Evolutionary conservation across 2,113 vertebrate genomes (phyloP).

Genomic region (Sapajus apella): DNA sequence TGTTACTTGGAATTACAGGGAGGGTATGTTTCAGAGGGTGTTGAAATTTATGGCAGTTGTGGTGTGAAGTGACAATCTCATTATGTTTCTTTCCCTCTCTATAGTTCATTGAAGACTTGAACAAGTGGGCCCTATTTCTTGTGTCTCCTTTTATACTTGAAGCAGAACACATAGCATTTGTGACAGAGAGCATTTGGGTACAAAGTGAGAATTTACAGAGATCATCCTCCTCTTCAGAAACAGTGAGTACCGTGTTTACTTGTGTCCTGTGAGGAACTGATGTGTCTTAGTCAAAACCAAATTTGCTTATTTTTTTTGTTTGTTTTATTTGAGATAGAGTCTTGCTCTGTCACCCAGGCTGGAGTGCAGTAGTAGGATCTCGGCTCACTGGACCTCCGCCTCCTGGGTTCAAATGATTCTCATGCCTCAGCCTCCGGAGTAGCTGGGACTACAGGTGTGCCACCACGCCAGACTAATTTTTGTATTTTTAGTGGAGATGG

Average conservation of each 20-base stretch:
- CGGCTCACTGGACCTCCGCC: too few relatives aligned
- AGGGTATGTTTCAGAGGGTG: background rate
- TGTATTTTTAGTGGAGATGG: too few relatives aligned
- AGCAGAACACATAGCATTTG: constrained; percentile 90
- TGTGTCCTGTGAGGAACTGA: background rate
- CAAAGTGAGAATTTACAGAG: constrained; percentile 67
- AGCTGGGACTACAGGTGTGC: too few relatives aligned
- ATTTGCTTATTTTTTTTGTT: background rate
- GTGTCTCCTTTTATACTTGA: constrained; percentile 83
- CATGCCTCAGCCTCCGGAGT: too few relatives aligned
- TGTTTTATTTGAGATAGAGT: too few relatives aligned
- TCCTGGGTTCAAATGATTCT: too few relatives aligned
- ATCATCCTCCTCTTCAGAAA: constrained; percentile 77
- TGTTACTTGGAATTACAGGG: background rate
- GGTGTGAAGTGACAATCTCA: background rate
- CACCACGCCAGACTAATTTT: too few relatives aligned
- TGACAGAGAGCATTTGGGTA: constrained; percentile 90
- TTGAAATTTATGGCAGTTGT: background rate
- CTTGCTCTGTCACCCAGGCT: too few relatives aligned
- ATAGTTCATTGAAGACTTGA: constrained; percentile 92
- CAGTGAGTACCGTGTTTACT: constrained; percentile 82
- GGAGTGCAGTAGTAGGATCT: too few relatives aligned
- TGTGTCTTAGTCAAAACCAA: background rate
- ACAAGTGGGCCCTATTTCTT: constrained; percentile 90
- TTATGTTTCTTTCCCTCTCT: constrained; percentile 33